Base-by-base conservation (phyloP, 2,797 vertebrate species). In the Rhinella marina region DNA sequence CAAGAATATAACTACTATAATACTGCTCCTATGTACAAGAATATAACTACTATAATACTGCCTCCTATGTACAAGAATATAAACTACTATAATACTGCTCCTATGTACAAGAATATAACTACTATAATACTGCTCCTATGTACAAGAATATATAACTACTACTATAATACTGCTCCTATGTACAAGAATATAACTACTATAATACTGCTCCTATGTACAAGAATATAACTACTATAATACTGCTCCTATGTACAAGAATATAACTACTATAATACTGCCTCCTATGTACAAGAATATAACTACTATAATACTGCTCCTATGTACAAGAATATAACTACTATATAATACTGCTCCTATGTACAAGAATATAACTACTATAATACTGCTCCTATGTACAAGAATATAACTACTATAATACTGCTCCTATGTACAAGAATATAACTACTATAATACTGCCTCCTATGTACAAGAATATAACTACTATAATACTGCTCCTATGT, bases 341-440 rank as follows among this genome's bases (percentile, higher is more conserved):
- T 70, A 70, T 41, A 41, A 25, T 19, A 70, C 66, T 70, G 66
- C 66, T 27, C 27, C 66, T 70, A 70, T 70, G 19, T 70, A 70
- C 27, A 70, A 17, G 66, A 41, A 73, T 73, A 73, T 73, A 73
- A 73, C 70, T 73, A 73, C 29, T 73, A 73, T 48, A 73, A 73
- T 73, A 73, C 70, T 73, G 29, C 70, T 13, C 29, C 70, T 73
- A 73, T 73, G 16, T 73, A 73, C 32, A 73, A 21, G 70, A 73
- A 73, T 73, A 73, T 48, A 73, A 73, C 70, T 73, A 73, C 70
- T 73, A 48, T 73, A 73, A 73, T 73, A 73, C 70, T 73, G 70
- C 70, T 4, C 19, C 70, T 73, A 73, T 73, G 25, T 73, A 73
- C 32, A 73, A 73, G 70, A 73, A 73, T 73, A 73, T 41, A 73